These are phyloP conservation scores for Sclerurus mexicanus DNA, from an alignment of 2,113 vertebrate genomes.

Conservation along the genomic window DNA sequence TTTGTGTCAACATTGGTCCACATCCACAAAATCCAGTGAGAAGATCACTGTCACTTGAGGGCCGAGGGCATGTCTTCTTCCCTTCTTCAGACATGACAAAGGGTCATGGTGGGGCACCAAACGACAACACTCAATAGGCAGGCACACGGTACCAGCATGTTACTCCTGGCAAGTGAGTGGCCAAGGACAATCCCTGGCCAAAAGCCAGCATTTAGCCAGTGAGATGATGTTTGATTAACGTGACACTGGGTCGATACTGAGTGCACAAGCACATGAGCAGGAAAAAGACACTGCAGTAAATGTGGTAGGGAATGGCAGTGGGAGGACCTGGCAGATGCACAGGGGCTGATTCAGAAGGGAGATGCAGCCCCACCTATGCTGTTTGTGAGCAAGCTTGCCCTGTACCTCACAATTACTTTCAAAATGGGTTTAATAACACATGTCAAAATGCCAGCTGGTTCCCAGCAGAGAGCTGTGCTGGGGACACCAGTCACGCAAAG, in stretches of 20 bases:
- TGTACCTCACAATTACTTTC: background rate
- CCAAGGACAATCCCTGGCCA: background rate
- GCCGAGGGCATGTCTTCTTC: background rate
- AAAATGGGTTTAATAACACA: background rate
- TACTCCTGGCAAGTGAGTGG: background rate
- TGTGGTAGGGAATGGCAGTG: background rate
- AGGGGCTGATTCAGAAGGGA: background rate
- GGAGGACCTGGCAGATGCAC: background rate
- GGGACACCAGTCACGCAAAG: background rate
- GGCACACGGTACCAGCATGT: fast-evolving
- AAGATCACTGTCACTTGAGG: background rate
- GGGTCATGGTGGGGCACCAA: background rate
- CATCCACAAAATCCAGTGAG: background rate
- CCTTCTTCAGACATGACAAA: background rate
- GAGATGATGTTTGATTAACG: background rate
- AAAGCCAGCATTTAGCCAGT: background rate
- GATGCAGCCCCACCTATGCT: background rate
- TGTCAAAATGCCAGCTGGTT: background rate
- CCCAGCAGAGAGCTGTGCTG: background rate
- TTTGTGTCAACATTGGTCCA: background rate
- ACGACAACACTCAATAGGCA: background rate
- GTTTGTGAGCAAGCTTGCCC: background rate
- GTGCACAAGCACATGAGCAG: background rate
- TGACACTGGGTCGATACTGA: background rate
- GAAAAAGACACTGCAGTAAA: background rate